Evolutionary conservation across 2,797 vertebrate genomes (phyloP), one percentile per base, ranked within the genome.

Genomic region (Denticeps clupeoides): DNA sequence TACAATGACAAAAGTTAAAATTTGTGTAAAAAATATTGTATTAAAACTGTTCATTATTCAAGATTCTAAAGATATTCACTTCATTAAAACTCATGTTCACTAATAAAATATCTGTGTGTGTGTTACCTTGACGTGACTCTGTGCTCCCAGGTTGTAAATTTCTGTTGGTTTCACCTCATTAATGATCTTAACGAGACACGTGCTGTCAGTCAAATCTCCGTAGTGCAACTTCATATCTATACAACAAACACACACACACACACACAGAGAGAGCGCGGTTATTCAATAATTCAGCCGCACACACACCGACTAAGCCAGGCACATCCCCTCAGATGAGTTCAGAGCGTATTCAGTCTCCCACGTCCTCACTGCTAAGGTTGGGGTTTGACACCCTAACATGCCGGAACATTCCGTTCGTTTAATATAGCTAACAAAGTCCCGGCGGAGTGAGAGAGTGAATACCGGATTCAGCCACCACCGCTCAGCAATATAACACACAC

Each of bases 91-190:
- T 48, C n/a, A 45, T 26, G 24, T 42, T 51, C 37, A 41, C 58
- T 55, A 41, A 47, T 53, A 58, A 49, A 47, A 31, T 24, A 33
- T 12, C 27, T 41, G 35, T n/a, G 4, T 21, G 6, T 12, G 21
- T 12, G 32, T 62, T 84, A 98, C 95, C 86, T 96, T 97, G 67
- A 99, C 95, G 0, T 99, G 95, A 63, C 94, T 98, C 77, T 99
- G 95, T 33, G 95, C 95, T n/a, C 93, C 95, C 35, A 99, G 81
- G 74, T 99, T 98, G 79, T 98, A 99, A 65, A 99, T 88, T 78
- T 99, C 95, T 0, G 84, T 80, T 1, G 95, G 95, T 41, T 90
- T 97, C 21, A 98, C 91, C 74, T 89, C 73, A 59, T 91, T 99
- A 63, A 99, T 95, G 63, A 99, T 98, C 80, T 99, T 99, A 73